Base-by-base conservation (phyloP, 2,797 vertebrate genomes). In the Buceros bicornis region DNA sequence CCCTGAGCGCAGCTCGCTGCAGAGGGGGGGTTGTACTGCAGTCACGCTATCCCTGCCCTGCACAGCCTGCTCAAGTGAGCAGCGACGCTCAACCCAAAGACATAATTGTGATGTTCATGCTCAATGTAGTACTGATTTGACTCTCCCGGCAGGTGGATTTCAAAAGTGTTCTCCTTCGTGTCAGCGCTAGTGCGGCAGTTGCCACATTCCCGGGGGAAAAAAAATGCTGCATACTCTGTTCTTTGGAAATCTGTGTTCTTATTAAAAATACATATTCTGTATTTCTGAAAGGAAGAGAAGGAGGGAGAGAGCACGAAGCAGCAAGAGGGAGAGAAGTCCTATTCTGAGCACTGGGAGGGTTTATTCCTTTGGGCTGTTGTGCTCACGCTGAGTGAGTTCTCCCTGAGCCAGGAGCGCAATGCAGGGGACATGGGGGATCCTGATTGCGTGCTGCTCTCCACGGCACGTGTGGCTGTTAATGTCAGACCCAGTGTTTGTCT, bases 221-320 rank as follows among this genome's bases (percentile, higher is more conserved):
- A 35, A 60, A 65, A 35, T 4, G 42, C 87, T 79, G 73, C 51
- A 4, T 21, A 7, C 56, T 70, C 8, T 2, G 35, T 76, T 90
- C 93, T 90, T 96, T 57, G 64, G 82, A 89, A 80, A 92, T 67
- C 48, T 77, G 45, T 56, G 18, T 86, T 96, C 53, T 76, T 53
- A 80, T 89, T 84, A 92, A 96, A 94, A 73, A 96, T 87, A 88
- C 62, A 93, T 72, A 76, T 53, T 91, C 70, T 43, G 0, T 70
- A 7, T 94, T 84, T 87, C 79, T 95, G 82, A 71, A 95, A 82
- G 84, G 58, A 51, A 84, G 48, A 77, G 81, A 67, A 31, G 90
- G 73, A 78, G 5, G 69, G 82, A 66, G 65, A 51, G 29, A 81
- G 17, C 43, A 62, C 50, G 61, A 77, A 87, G 79, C 21, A 83